Conservation (phyloP, 2,113 vertebrate species). For the Melanerpes formicivorus region DNA sequence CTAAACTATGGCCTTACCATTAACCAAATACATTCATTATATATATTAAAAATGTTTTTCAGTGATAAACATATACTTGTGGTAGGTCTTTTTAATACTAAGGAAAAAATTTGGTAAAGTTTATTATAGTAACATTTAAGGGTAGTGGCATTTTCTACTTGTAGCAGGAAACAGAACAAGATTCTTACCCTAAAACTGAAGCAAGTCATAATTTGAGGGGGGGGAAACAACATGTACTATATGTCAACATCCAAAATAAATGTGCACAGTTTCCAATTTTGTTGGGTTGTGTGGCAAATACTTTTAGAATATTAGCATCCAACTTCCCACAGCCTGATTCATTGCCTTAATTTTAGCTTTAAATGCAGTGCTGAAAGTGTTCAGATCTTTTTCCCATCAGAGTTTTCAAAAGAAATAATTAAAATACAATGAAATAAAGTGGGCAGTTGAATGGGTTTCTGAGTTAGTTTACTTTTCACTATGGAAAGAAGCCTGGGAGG, state of each 20-base stretch:
- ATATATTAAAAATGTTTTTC: background rate
- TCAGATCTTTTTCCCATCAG: slow-evolving; percentile 1
- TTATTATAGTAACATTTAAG: background rate
- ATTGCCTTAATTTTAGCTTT: slow-evolving; percentile 45
- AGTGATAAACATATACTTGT: background rate
- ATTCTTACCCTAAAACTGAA: background rate
- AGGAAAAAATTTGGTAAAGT: background rate
- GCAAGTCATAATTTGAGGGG: rapidly evolving
- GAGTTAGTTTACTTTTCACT: slow-evolving; percentile 4
- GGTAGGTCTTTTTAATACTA: background rate
- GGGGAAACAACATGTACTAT: background rate
- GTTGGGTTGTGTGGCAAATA: background rate
- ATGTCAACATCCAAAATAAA: background rate
- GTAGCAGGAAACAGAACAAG: background rate
- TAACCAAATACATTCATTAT: background rate
- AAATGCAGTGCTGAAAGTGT: background rate
- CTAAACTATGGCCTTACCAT: background rate
- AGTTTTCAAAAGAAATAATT: slow-evolving; percentile 58
- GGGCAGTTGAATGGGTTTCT: background rate
- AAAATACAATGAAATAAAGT: slow-evolving; percentile 47
- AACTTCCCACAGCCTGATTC: background rate
- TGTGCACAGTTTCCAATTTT: background rate
- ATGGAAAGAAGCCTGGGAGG: background rate
- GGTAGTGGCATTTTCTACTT: background rate
- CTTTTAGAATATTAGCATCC: background rate